These are phyloP conservation scores for Panulirus ornatus DNA, from an alignment of 1,140 invertebrate species.

Conservation along the genomic window DNA sequence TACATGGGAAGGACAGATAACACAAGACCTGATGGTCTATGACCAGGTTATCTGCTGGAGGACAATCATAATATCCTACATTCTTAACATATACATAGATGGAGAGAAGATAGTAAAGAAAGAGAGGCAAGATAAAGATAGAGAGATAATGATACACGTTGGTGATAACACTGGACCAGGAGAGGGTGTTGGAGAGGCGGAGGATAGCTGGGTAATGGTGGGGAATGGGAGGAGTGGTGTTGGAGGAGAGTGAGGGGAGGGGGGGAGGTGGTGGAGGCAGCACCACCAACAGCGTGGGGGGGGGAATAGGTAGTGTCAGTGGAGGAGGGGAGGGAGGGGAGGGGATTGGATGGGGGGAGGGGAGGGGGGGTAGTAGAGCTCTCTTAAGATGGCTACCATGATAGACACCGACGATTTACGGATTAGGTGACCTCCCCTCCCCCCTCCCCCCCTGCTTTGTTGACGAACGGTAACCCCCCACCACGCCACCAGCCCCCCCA, in stretches of 20 bases:
- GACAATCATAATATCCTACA: no score
- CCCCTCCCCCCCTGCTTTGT: neutral
- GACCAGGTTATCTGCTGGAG: no score
- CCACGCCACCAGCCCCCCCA: neutral
- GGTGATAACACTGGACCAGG: neutral
- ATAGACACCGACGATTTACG: conserved; percentile 9
- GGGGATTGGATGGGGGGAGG: neutral
- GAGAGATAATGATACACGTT: no score
- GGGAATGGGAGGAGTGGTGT: neutral
- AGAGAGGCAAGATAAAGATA: no score
- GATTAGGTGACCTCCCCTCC: neutral
- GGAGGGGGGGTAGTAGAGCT: neutral
- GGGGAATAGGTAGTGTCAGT: neutral
- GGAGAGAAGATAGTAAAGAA: no score
- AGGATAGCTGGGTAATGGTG: neutral
- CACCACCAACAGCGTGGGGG: neutral
- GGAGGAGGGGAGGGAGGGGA: neutral
- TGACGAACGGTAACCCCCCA: neutral
- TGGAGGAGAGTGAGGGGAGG: neutral
- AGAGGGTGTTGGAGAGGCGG: neutral
- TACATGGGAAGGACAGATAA: no score
- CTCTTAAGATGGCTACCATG: neutral
- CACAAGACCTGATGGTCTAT: no score
- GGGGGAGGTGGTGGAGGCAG: neutral
- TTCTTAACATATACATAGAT: no score